Conservation (phyloP, 2,888 invertebrate species). For the Catocala nupta region DNA sequence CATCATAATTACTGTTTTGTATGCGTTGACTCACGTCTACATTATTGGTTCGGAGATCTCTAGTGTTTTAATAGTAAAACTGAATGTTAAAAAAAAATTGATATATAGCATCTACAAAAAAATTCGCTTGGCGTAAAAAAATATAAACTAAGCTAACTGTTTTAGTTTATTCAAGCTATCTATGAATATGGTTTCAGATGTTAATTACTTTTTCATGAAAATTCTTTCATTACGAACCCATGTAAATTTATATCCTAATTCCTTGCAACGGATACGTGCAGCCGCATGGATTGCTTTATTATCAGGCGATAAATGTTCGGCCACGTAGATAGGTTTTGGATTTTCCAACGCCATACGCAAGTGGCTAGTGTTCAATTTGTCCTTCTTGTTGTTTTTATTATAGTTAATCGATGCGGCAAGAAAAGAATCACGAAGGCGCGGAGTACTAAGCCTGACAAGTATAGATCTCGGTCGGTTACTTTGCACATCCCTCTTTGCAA, state of each 20-base stretch:
- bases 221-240: slow-evolving; percentile 9
- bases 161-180: too few relatives aligned
- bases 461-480: too few relatives aligned
- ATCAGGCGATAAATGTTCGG: neutral
- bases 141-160: too few relatives aligned
- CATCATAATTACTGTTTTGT: slow-evolving; percentile 10
- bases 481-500: too few relatives aligned
- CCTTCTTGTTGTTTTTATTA: neutral
- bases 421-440: too few relatives aligned
- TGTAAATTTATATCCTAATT: neutral
- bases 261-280: neutral
- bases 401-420: too few relatives aligned
- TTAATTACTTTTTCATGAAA: neutral
- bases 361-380: neutral
- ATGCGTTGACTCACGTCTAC: slow-evolving; percentile 8
- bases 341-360: neutral
- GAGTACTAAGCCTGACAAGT: too few relatives aligned
- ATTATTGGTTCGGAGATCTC: slow-evolving; percentile 6
- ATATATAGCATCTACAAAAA: too few relatives aligned
- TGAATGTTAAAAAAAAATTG: slow-evolving; percentile 6
- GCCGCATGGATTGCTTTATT: neutral
- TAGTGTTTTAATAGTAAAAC: slow-evolving; percentile 18
- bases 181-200: too few relatives aligned
- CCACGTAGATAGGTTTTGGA: too few relatives aligned
- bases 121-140: too few relatives aligned